Percentiles rank a stretch among this genome's conserved stretches.
Evolutionary conservation across 2,888 invertebrate genomes (phyloP).

Genomic region (Acronicta psi): DNA sequence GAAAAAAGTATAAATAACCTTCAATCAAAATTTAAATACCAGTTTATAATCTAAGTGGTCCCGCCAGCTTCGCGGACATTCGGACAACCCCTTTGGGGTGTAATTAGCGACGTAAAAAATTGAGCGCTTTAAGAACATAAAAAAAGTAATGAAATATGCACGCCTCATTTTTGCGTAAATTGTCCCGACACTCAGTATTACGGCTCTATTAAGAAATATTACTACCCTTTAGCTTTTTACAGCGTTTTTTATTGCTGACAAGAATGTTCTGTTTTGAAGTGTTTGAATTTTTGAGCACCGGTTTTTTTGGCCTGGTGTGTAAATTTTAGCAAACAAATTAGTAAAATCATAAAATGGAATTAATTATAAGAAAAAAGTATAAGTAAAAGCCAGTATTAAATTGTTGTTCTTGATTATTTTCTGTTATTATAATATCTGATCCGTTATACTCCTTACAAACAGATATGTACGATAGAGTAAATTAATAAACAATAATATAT

Average conservation of each 20-base stretch:
- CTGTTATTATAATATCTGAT: no score
- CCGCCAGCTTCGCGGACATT: conserved; percentile 26
- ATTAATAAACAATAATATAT: no score
- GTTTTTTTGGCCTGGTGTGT: conserved; percentile 5
- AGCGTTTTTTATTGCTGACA: conserved; percentile 23
- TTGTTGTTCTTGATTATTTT: no score
- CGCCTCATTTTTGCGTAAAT: conserved; percentile 74
- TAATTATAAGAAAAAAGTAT: neutral
- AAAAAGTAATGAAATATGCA: conserved; percentile 76
- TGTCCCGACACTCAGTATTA: conserved; percentile 70
- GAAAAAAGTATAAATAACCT: neutral
- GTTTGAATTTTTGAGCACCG: neutral
- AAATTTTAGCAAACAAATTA: neutral
- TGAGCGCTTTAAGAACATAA: conserved; percentile 70
- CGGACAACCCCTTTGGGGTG: conserved; percentile 65
- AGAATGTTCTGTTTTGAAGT: conserved; percentile 11
- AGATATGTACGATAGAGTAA: no score
- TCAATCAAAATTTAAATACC: neutral
- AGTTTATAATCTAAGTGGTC: conserved; percentile 26
- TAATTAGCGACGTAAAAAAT: conserved; percentile 83
- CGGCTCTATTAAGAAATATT: conserved; percentile 79
- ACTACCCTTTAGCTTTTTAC: conserved; percentile 52
- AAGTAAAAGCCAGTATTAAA: neutral
- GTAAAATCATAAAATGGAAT: neutral
- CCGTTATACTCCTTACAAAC: no score